A percentile compares a stretch with the other conserved stretches of the same genome.
These are phyloP conservation scores for Acrossocheilus fasciatus DNA, from an alignment of 2,797 vertebrate genomes.

Conservation along the genomic window DNA sequence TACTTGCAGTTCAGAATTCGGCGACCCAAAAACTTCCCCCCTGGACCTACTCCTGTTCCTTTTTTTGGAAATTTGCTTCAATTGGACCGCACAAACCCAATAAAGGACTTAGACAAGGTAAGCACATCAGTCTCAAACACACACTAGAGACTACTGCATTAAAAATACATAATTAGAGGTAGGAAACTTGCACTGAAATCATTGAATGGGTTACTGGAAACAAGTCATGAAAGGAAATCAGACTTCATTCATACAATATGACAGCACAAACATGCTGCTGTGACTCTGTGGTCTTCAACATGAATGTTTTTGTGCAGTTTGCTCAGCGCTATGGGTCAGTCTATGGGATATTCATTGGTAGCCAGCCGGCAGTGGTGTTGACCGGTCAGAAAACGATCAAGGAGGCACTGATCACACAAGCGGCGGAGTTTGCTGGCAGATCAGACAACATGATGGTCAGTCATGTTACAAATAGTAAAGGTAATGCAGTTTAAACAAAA, in stretches of 20 bases:
- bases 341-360: constrained; percentile 26
- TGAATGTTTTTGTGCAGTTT: constrained; percentile 23
- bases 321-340: constrained; percentile 26
- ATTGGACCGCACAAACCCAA: constrained; percentile 14
- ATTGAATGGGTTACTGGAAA: neutral
- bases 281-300: neutral
- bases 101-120: constrained; percentile 44
- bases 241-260: neutral
- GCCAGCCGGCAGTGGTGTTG: constrained; percentile 35
- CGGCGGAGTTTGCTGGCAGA: constrained; percentile 20
- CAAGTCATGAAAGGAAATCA: neutral
- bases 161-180: neutral
- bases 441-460: neutral
- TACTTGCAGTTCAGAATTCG: constrained; percentile 1
- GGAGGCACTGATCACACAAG: constrained; percentile 21
- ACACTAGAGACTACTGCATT: neutral
- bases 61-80: constrained; percentile 48
- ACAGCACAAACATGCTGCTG: neutral
- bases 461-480: constrained; percentile 2
- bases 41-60: constrained; percentile 38
- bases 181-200: no score
- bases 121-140: neutral
- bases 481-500: constrained; percentile 4
- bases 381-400: constrained; percentile 26
- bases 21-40: constrained; percentile 16